Conservation (phyloP, 1,140 invertebrate species). For the Drosophila biarmipes region DNA sequence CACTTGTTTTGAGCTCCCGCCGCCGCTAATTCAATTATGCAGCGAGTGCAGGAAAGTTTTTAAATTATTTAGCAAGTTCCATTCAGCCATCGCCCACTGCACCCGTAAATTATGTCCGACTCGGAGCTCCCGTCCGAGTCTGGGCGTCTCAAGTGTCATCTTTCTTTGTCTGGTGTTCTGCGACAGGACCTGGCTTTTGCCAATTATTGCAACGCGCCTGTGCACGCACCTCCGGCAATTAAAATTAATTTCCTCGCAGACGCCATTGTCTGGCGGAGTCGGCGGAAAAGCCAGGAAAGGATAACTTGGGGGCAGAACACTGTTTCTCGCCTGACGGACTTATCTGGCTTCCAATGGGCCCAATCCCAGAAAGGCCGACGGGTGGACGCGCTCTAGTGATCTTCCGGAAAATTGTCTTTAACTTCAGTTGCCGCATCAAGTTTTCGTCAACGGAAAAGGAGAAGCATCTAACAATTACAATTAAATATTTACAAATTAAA, state of each 20-base stretch:
- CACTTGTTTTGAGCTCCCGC: conserved; percentile 68
- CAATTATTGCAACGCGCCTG: conserved; percentile 56
- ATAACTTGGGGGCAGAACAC: conserved; percentile 36
- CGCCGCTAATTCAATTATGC: conserved; percentile 58
- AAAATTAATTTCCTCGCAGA: conserved; percentile 70
- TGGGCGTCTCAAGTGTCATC: conserved; percentile 70
- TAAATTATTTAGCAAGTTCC: conserved; percentile 67
- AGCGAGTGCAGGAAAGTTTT: conserved; percentile 69
- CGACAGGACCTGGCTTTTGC: conserved; percentile 48
- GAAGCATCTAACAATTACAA: too few species aligned
- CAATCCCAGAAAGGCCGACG: not conserved
- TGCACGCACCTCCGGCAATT: conserved; percentile 67
- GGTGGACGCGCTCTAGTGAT: conserved; percentile 14
- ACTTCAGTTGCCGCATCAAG: too few species aligned
- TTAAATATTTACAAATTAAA: too few species aligned
- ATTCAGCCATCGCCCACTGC: conserved; percentile 17
- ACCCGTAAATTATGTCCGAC: conserved; percentile 57
- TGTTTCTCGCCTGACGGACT: conserved; percentile 48
- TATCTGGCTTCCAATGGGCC: conserved; percentile 39
- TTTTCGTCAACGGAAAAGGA: not conserved
- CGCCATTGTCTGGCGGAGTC: conserved; percentile 43
- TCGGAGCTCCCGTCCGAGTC: not conserved
- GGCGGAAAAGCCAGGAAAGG: conserved; percentile 25
- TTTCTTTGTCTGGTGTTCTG: conserved; percentile 53
- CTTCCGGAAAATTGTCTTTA: conserved; percentile 3